Percentiles rank a stretch among this genome's conserved stretches.
Evolutionary conservation across 2,888 invertebrate genomes (phyloP).

Genomic region (Limenitis camilla): DNA sequence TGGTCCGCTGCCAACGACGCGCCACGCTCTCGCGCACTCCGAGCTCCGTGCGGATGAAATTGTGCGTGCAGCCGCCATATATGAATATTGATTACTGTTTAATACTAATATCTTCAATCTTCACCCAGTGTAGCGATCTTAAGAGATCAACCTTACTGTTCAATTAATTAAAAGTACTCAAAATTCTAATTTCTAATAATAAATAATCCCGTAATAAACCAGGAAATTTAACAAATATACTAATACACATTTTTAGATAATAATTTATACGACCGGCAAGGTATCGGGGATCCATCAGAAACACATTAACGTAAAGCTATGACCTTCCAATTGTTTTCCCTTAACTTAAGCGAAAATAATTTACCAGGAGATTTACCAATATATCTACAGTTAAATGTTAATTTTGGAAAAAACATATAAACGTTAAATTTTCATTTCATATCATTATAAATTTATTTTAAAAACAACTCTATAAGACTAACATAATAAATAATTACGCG

Average conservation of each 20-base stretch:
- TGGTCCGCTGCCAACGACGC: slow-evolving; percentile 66
- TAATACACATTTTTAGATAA: slow-evolving; percentile 18
- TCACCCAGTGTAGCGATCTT: neutral
- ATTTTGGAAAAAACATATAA: no score
- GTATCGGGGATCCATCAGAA: slow-evolving; percentile 69
- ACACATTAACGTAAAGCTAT: slow-evolving; percentile 58
- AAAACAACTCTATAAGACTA: no score
- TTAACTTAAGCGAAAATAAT: slow-evolving; percentile 5
- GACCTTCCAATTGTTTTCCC: slow-evolving; percentile 24
- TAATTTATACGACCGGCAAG: slow-evolving; percentile 55
- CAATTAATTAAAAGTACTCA: no score
- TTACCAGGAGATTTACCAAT: neutral
- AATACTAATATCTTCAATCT: neutral
- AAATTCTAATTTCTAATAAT: no score
- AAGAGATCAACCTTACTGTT: neutral
- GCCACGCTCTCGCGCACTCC: slow-evolving; percentile 69
- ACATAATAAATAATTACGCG: no score
- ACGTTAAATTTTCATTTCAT: no score
- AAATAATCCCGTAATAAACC: no score
- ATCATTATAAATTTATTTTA: no score
- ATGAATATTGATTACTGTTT: slow-evolving; percentile 20
- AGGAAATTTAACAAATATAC: neutral
- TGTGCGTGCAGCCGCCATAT: slow-evolving; percentile 50
- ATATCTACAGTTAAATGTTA: neutral
- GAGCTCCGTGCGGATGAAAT: slow-evolving; percentile 54